A percentile compares a stretch with the other conserved stretches of the same genome.
These are phyloP conservation scores for Phoenicopterus ruber DNA, from an alignment of 2,113 vertebrate species.

Conservation along the genomic window DNA sequence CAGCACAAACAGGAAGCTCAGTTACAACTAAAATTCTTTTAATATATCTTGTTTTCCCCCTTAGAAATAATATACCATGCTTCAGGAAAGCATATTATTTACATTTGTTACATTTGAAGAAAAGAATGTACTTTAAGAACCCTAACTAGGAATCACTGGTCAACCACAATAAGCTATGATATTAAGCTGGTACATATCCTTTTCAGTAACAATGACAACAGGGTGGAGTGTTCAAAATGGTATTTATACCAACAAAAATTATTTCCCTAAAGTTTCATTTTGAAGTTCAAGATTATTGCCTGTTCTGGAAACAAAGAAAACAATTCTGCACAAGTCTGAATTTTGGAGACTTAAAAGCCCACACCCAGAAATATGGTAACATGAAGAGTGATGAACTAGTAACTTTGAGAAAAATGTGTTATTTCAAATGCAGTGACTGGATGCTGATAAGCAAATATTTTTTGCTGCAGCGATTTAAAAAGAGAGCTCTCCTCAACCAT, in stretches of 20 bases:
- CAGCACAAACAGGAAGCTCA: neutral
- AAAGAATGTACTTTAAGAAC: slow-evolving; percentile 13
- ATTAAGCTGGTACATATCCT: neutral
- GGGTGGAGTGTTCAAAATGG: slow-evolving; percentile 2
- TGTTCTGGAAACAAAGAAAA: slow-evolving; percentile 13
- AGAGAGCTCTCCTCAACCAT: neutral
- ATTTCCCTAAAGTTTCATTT: slow-evolving; percentile 20
- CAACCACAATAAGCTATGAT: neutral
- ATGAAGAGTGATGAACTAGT: neutral
- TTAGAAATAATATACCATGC: neutral
- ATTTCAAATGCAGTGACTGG: neutral
- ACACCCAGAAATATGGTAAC: neutral
- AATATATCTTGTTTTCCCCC: neutral
- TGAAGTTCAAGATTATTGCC: neutral
- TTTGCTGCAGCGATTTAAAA: neutral
- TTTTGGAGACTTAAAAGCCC: neutral
- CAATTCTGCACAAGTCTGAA: neutral
- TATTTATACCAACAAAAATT: slow-evolving; percentile 11
- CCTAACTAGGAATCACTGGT: slow-evolving; percentile 6
- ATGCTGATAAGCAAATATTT: neutral
- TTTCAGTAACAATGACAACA: slow-evolving; percentile 29
- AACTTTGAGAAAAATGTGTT: neutral
- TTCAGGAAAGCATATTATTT: neutral
- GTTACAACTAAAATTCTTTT: neutral
- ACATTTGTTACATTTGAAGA: slow-evolving; percentile 23